Percentiles rank a stretch among this genome's conserved stretches.
Conservation (phyloP, 2,888 invertebrate genomes). For the Monoplex corrugatus region DNA sequence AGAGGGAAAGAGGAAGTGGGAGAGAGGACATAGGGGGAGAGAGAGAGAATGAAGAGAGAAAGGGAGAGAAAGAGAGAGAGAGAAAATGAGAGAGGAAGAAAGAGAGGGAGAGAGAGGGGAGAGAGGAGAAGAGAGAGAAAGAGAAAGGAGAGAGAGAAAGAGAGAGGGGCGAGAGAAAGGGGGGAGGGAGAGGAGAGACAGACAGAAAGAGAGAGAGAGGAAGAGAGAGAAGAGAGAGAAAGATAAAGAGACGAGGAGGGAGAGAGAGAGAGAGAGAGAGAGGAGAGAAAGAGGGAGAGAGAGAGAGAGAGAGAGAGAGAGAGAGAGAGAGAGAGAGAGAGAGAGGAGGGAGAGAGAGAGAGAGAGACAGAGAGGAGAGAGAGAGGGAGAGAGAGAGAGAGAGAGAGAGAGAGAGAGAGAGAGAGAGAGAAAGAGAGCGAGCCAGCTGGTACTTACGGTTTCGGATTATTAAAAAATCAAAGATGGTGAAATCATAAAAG, state of each 20-base stretch:
- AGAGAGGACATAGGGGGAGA: too few relatives aligned
- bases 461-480: too few relatives aligned
- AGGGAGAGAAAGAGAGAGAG: not conserved
- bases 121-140: not conserved
- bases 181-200: too few relatives aligned
- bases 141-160: not conserved
- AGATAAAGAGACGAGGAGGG: not conserved
- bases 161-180: not conserved
- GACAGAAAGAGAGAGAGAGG: not conserved
- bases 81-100: too few relatives aligned
- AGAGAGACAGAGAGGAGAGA: not conserved
- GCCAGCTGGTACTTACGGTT: too few relatives aligned
- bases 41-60: not conserved
- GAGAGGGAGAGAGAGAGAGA: not conserved
- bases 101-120: too few relatives aligned
- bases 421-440: constrained; percentile 12
- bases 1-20: too few relatives aligned
- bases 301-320: not conserved
- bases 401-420: not conserved
- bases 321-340: not conserved
- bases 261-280: not conserved
- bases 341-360: not conserved
- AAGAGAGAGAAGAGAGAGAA: not conserved
- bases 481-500: too few relatives aligned
- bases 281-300: not conserved